A percentile compares a stretch with the other conserved stretches of the same genome.
These are phyloP conservation scores for Tetragonula clypearis DNA, from an alignment of 1,140 invertebrate species.

Conservation along the genomic window DNA sequence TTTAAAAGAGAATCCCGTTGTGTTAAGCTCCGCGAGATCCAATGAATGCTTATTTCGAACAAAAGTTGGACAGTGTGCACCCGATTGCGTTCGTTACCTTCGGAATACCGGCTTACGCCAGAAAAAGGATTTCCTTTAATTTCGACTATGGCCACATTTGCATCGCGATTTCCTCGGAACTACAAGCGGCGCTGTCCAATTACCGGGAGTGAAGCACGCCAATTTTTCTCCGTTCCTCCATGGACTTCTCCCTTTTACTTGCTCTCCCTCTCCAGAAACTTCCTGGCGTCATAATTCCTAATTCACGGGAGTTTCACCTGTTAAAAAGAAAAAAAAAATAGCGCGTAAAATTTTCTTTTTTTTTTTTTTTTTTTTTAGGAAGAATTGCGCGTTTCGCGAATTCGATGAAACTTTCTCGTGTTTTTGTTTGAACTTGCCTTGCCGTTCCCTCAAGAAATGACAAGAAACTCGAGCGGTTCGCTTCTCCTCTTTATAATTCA, in stretches of 20 bases:
- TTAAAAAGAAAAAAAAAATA: too few relatives aligned
- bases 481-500: neutral
- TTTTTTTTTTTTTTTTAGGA: too few relatives aligned
- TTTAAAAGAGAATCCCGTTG: neutral
- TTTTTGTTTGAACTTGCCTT: neutral
- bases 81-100: neutral
- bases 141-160: conserved; percentile 42
- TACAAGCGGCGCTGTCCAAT: conserved; percentile 23
- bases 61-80: conserved; percentile 13
- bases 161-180: conserved; percentile 6
- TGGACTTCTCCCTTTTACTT: too few relatives aligned
- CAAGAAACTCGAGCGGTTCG: too few relatives aligned
- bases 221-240: conserved; percentile 3
- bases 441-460: too few relatives aligned
- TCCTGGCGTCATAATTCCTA: neutral
- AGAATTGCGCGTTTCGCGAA: neutral
- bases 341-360: too few relatives aligned
- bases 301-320: neutral
- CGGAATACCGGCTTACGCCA: neutral
- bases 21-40: conserved; percentile 6
- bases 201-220: conserved; percentile 20
- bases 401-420: neutral
- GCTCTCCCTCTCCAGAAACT: neutral
- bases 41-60: conserved; percentile 23
- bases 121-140: conserved; percentile 47